A percentile compares a stretch with the other conserved stretches of the same genome.
These are phyloP conservation scores for Indri indri DNA, from an alignment of 2,113 vertebrate species.

Conservation along the genomic window DNA sequence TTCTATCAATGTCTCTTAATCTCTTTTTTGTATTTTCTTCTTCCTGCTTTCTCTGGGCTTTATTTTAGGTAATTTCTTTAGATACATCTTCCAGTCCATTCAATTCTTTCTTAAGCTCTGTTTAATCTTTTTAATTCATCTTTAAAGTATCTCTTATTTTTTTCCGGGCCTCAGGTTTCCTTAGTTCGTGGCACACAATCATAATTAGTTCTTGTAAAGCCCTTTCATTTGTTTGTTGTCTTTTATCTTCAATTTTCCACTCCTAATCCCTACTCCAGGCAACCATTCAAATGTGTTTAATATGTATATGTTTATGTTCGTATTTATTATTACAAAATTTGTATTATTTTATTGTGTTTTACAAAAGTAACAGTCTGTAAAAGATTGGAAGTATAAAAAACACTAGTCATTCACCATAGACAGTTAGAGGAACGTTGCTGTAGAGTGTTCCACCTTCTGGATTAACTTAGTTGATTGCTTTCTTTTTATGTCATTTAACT, in stretches of 20 bases:
- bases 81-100: background rate
- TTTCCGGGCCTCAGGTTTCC: background rate
- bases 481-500: background rate
- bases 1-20: background rate
- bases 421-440: background rate
- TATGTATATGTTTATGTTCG: background rate
- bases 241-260: background rate
- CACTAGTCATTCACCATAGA: background rate
- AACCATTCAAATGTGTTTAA: background rate
- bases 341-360: background rate
- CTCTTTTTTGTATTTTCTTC: background rate
- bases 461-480: background rate
- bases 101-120: background rate
- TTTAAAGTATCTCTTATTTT: background rate
- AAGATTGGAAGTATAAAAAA: background rate
- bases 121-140: background rate
- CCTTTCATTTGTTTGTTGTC: background rate
- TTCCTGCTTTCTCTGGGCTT: background rate
- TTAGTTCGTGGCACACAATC: background rate
- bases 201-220: background rate
- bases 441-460: background rate
- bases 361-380: background rate
- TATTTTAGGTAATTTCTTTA: background rate
- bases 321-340: conserved; percentile 25
- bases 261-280: background rate